phyloP scores from a whole-genome alignment of 2,888 invertebrate species.

The Cyclophora albipunctata region DNA sequence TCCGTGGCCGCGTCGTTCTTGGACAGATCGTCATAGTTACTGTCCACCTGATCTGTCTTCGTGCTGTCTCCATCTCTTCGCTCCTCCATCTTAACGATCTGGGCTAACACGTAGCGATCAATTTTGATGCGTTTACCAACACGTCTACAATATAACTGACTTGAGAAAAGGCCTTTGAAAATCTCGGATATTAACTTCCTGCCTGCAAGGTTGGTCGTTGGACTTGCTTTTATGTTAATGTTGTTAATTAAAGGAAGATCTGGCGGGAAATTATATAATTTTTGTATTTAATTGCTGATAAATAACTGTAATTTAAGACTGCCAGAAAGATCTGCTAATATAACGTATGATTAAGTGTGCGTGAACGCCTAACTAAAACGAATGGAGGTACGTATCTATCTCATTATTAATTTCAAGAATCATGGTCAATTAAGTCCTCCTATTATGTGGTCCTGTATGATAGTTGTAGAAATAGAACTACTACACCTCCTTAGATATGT shows the following conservation, averaged over 20 bases:
- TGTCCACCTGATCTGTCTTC: slow-evolving; percentile 26
- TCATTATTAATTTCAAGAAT: no score
- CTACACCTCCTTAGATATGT: no score
- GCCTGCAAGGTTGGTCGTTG: slow-evolving; percentile 35
- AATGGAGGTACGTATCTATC: no score
- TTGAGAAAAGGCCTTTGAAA: slow-evolving; percentile 15
- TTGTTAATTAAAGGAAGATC: not conserved
- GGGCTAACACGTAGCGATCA: slow-evolving; percentile 27
- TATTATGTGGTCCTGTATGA: no score
- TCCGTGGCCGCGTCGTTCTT: slow-evolving; percentile 42
- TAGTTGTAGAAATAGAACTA: no score
- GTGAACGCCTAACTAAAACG: no score
- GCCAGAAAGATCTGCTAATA: no score
- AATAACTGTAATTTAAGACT: no score
- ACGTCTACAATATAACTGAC: slow-evolving; percentile 35
- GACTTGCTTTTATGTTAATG: not conserved
- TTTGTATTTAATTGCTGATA: no score
- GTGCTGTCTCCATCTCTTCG: slow-evolving; percentile 24
- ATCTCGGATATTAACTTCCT: slow-evolving; percentile 46
- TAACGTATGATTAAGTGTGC: no score
- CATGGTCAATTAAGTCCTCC: no score
- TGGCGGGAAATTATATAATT: not conserved
- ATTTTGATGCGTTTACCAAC: slow-evolving; percentile 27
- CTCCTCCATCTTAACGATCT: slow-evolving; percentile 36
- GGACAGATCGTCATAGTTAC: slow-evolving; percentile 35